Conservation (phyloP, 2,113 vertebrate species). For the Ranitomeya imitator region DNA sequence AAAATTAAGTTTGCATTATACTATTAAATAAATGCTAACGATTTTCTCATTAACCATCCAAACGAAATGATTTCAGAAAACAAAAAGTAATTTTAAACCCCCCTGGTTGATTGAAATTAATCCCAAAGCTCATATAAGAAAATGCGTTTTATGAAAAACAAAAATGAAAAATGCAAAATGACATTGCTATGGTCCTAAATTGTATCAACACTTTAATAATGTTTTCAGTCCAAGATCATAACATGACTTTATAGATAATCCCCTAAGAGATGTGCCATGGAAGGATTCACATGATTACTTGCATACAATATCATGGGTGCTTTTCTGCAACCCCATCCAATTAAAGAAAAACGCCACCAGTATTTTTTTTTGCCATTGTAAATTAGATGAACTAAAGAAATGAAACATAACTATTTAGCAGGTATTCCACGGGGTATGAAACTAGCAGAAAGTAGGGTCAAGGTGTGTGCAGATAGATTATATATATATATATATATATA, state of each 20-base stretch:
- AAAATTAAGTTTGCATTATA: neutral
- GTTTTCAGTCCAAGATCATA: constrained; percentile 25
- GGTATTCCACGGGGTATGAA: constrained; percentile 75
- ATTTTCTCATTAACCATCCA: neutral
- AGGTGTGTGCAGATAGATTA: too few species aligned
- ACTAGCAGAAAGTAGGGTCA: neutral
- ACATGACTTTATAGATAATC: constrained; percentile 28
- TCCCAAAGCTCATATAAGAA: constrained; percentile 10
- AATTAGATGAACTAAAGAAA: constrained; percentile 63
- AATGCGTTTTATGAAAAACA: constrained; percentile 26
- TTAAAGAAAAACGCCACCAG: neutral
- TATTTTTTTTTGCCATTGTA: constrained; percentile 65
- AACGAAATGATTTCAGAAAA: constrained; percentile 12
- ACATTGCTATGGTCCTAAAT: constrained; percentile 15
- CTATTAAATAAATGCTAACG: neutral
- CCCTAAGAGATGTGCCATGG: neutral
- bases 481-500: too few species aligned
- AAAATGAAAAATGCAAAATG: constrained; percentile 19
- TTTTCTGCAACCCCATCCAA: neutral
- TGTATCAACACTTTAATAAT: constrained; percentile 25
- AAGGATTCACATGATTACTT: constrained; percentile 29
- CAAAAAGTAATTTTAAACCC: neutral
- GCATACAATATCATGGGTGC: neutral
- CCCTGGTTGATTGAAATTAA: neutral
- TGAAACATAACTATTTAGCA: constrained; percentile 64